These are phyloP conservation scores for Ploceus nigricollis DNA, from an alignment of 2,113 vertebrate species.

Conservation along the genomic window DNA sequence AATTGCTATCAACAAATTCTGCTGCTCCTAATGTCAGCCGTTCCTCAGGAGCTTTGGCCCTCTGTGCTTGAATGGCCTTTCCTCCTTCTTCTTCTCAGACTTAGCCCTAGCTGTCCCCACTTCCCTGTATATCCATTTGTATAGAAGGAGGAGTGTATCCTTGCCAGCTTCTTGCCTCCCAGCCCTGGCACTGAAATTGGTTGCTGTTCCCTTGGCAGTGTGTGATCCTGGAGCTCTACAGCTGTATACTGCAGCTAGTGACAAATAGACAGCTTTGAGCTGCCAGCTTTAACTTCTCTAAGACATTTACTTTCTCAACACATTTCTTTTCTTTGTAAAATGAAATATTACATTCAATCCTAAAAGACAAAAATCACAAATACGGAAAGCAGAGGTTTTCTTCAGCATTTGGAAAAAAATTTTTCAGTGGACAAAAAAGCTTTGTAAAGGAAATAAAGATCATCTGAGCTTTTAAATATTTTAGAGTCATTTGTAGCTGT, in stretches of 20 bases:
- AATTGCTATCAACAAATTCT: not conserved
- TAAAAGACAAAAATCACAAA: not conserved
- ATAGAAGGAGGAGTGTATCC: not conserved
- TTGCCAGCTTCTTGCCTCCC: constrained; percentile 7
- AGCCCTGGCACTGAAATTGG: not conserved
- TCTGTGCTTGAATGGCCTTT: not conserved
- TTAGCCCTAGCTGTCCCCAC: not conserved
- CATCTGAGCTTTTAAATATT: too few species aligned
- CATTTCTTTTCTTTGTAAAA: not conserved
- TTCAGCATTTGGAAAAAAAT: not conserved
- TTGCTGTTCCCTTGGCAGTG: constrained; percentile 23
- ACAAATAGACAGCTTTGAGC: not conserved
- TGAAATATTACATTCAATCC: not conserved
- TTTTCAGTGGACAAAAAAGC: not conserved
- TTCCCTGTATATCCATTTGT: not conserved
- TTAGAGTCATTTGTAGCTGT: not conserved
- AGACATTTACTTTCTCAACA: not conserved
- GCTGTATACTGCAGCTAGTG: not conserved
- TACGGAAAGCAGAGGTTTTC: not conserved
- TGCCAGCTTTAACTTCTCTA: not conserved
- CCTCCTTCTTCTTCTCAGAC: not conserved
- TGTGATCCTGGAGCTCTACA: not conserved
- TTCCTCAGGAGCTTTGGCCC: not conserved
- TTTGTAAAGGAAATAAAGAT: not conserved
- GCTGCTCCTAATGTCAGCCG: not conserved